Evolutionary conservation across 2,113 vertebrate species (phyloP).

Genomic region (Percina caprodes): DNA sequence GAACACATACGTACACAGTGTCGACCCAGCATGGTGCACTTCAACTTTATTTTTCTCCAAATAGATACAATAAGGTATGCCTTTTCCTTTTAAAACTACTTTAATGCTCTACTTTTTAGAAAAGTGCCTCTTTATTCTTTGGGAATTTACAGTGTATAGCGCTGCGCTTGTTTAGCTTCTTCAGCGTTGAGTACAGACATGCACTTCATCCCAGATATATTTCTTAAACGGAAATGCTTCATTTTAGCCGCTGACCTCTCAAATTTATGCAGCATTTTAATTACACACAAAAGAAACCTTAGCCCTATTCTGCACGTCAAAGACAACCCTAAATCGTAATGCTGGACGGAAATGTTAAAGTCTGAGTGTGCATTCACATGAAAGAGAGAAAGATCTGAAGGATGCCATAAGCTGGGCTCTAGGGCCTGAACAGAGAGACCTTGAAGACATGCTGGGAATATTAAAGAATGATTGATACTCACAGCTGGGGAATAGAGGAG

Average conservation of each 20-base stretch:
- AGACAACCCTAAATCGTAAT: slow-evolving; percentile 62
- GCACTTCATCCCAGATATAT: not conserved
- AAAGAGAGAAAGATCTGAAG: slow-evolving; percentile 77
- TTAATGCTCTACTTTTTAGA: not conserved
- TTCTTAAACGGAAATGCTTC: slow-evolving; percentile 3
- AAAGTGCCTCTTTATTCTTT: not conserved
- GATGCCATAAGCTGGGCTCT: slow-evolving; percentile 75
- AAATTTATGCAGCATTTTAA: slow-evolving; percentile 44
- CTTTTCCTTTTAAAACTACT: not conserved
- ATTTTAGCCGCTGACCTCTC: slow-evolving; percentile 41
- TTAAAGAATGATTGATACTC: slow-evolving; percentile 78
- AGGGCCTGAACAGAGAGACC: slow-evolving; percentile 66
- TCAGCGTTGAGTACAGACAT: slow-evolving; percentile 12
- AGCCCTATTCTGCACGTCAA: slow-evolving; percentile 26
- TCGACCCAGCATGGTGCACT: not conserved
- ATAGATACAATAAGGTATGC: slow-evolving; percentile 1
- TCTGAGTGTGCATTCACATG: slow-evolving; percentile 67
- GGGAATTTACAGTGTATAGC: not conserved
- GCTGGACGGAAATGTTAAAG: slow-evolving; percentile 70
- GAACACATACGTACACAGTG: not conserved
- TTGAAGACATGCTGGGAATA: slow-evolving; percentile 76
- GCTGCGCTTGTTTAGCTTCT: not conserved
- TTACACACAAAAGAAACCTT: slow-evolving; percentile 36
- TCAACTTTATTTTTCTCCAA: not conserved
- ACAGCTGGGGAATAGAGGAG: slow-evolving; percentile 66